Conservation (phyloP, 2,113 vertebrate species). For the Capreolus pygargus region DNA sequence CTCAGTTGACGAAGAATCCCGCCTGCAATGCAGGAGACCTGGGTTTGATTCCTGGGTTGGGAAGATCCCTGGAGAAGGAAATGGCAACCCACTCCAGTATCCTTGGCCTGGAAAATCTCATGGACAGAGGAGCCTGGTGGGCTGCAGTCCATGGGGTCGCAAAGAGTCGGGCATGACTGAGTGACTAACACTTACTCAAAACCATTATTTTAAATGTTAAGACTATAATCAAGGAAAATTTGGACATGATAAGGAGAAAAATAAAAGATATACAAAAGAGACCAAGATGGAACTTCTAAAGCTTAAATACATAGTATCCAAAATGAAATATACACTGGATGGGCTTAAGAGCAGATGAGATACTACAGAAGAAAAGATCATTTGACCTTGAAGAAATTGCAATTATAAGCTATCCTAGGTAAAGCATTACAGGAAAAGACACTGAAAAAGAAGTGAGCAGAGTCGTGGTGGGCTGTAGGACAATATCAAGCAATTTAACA, state of each 20-base stretch:
- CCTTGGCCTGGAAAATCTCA: neutral
- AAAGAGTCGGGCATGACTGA: neutral
- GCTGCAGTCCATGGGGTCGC: neutral
- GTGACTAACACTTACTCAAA: neutral
- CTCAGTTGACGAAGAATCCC: neutral
- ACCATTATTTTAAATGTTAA: neutral
- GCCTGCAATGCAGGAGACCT: neutral
- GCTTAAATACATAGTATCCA: neutral
- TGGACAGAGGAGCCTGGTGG: neutral
- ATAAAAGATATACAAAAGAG: neutral
- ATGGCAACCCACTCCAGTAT: neutral
- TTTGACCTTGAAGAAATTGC: neutral
- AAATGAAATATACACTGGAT: neutral
- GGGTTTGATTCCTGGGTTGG: neutral
- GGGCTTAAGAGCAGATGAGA: neutral
- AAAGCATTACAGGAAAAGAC: neutral
- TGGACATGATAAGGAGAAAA: neutral
- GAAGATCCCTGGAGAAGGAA: neutral
- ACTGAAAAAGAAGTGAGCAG: neutral
- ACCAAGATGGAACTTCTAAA: neutral
- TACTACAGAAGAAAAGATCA: neutral
- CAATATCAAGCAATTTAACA: neutral
- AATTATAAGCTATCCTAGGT: neutral
- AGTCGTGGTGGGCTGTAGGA: neutral
- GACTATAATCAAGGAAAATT: neutral